These are phyloP conservation scores for Procavia capensis DNA, from an alignment of 2,113 vertebrate species.

Conservation along the genomic window DNA sequence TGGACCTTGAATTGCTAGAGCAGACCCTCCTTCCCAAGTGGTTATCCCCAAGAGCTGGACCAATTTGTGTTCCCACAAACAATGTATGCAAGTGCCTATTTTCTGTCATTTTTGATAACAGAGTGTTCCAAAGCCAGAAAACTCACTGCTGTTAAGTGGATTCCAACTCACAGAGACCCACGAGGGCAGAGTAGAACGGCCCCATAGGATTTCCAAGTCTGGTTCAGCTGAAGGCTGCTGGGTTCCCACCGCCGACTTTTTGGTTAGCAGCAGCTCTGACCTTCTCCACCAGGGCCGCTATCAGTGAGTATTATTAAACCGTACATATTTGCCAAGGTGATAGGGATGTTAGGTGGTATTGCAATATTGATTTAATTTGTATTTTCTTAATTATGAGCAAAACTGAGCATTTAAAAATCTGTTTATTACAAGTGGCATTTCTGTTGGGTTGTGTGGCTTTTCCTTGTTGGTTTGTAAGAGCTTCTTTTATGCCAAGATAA, in stretches of 20 bases:
- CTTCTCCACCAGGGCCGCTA: too few species aligned
- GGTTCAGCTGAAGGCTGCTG: too few species aligned
- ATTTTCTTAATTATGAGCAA: conserved; percentile 48
- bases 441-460: conserved; percentile 1
- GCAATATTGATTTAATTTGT: conserved; percentile 47
- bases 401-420: conserved; percentile 41
- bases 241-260: too few species aligned
- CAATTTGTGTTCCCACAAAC: neutral
- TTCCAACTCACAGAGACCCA: too few species aligned
- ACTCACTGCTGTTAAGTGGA: too few species aligned
- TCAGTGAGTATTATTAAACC: neutral
- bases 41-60: neutral
- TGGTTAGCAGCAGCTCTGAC: too few species aligned
- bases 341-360: neutral
- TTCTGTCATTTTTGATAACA: neutral
- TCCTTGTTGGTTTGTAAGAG: conserved; percentile 48
- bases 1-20: neutral
- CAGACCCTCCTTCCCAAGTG: neutral
- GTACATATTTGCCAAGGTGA: conserved; percentile 35
- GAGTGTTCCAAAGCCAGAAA: neutral
- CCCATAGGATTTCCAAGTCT: too few species aligned
- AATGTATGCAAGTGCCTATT: neutral
- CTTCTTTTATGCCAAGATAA: conserved; percentile 36
- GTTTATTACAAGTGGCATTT: conserved; percentile 42
- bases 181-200: too few species aligned